Evolutionary conservation across 2,888 invertebrate species (phyloP).

Genomic region (Trachelus iudaicus): DNA sequence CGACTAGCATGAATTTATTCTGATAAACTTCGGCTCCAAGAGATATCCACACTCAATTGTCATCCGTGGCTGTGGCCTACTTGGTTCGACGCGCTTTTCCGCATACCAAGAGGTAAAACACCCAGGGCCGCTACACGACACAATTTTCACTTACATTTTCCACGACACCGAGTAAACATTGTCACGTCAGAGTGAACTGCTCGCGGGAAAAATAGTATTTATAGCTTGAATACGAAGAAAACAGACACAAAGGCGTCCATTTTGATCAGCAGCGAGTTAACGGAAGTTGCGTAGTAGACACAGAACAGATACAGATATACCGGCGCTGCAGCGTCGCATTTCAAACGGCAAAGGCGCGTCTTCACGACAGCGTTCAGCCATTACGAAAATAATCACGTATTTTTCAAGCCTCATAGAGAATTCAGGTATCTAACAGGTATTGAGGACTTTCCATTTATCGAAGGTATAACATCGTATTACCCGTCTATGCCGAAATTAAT

Average conservation of each 20-base stretch:
- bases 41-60: slow-evolving; percentile 57
- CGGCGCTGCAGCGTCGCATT: slow-evolving; percentile 44
- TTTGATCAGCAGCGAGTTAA: slow-evolving; percentile 63
- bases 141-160: slow-evolving; percentile 43
- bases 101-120: slow-evolving; percentile 32
- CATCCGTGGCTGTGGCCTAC: slow-evolving; percentile 63
- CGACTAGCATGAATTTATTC: slow-evolving; percentile 17
- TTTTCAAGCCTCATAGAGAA: background rate
- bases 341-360: slow-evolving; percentile 16
- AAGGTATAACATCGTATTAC: background rate
- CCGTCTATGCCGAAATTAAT: background rate
- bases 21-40: slow-evolving; percentile 30
- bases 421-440: background rate
- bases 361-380: background rate
- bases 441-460: background rate
- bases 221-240: slow-evolving; percentile 62
- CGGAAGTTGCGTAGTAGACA: slow-evolving; percentile 64
- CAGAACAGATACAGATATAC: slow-evolving; percentile 44
- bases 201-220: slow-evolving; percentile 57
- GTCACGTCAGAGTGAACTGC: slow-evolving; percentile 43
- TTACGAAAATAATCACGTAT: background rate
- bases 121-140: slow-evolving; percentile 29
- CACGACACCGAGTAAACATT: slow-evolving; percentile 48
- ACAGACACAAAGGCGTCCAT: slow-evolving; percentile 67
- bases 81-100: slow-evolving; percentile 55